Evolutionary conservation across 1,140 invertebrate species (phyloP), one percentile per base, ranked within the genome.

Genomic region (Onthophagus taurus): DNA sequence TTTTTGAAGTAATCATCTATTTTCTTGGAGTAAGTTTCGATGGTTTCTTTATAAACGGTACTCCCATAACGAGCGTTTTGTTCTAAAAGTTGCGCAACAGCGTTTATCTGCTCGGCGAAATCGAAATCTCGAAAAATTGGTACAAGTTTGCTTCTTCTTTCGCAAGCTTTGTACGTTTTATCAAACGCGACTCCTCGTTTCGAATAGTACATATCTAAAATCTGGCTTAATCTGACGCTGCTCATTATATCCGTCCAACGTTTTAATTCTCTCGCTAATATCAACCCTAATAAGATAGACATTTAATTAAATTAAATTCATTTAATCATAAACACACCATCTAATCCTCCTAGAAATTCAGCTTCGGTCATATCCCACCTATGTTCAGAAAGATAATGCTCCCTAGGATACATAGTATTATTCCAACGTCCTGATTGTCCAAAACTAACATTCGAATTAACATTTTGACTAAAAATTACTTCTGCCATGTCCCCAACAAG

Each of bases 141-240:
- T 54, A 48, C 46, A 78, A 73, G 23, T 70, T 57, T 6, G 58
- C 8, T 53, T 13, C 59, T 65, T 44, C 79, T 63, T 39, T 76
- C 70, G 42, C 78, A 80, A 1, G 76, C 76, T 49, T 63, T 69
- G 2, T 75, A 63, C 6, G 57, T 61, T 0, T 64, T 51, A 21
- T 78, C 67, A 45, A 76, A 75, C 2, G 67, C 64, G 7, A 78
- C 60, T 2, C 78, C 78, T 46, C 69, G 67, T 35, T 72, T 64
- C 0, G 78, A 80, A 57, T 82, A 83, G 56, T 80, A 83, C 74
- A 80, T 80, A 31, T 79, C 75, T 4, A 83, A 57, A 13, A 83
- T 55, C 64, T 81, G 78, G 2, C 78, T 81, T 2, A 83, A 61
- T 26, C 74, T 64, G 12, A 77, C 61, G 11, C 66, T 68, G 7